Base-by-base conservation (phyloP, 2,797 vertebrate genomes). In the Hydrophis major region DNA sequence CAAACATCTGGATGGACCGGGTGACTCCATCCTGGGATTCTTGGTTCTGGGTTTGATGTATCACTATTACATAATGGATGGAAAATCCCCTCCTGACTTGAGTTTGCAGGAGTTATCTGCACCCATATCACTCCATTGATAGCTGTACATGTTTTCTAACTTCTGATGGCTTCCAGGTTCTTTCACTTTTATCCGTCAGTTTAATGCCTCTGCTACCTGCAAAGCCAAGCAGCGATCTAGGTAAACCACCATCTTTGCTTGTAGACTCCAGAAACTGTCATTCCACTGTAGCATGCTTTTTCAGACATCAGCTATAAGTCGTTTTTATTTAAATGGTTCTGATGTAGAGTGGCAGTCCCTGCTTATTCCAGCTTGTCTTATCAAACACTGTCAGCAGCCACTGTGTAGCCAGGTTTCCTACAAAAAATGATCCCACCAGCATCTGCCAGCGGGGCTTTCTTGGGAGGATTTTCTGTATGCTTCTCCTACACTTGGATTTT, bases 1-100 rank as follows among this genome's bases (percentile, higher is more conserved):
- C 95, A 87, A 97, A 98, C 95, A 98, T 98, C 91, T 99, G 99
- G 99, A 97, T 97, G 0, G 98, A 96, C 0, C 99, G 99, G 99
- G 95, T 99, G 93, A 98, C 96, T 98, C 98, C 90, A 96, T 98
- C 32, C 4, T 99, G 0, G 98, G 97, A 28, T 98, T 98, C 0
- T 89, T 96, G 83, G 95, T 98, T 88, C 74, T 99, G 86, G 99
- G 98, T 32, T 88, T 99, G 91, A 96, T 99, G 97, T 99, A 99
- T 96, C 99, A 98, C 88, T 99, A 98, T 95, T 99, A 98, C 95
- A 87, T 96, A 92, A 42, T 97, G 56, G 98, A 99, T 90, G 98
- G 98, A 96, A 99, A 97, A 96, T 98, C 98, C 74, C 98, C 74
- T 98, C 98, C 89, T 98, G 98, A 98, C 60, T 90, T 91, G 94